Evolutionary conservation across 2,797 vertebrate genomes (phyloP).

Genomic region (Paratrypauchen microcephalus): DNA sequence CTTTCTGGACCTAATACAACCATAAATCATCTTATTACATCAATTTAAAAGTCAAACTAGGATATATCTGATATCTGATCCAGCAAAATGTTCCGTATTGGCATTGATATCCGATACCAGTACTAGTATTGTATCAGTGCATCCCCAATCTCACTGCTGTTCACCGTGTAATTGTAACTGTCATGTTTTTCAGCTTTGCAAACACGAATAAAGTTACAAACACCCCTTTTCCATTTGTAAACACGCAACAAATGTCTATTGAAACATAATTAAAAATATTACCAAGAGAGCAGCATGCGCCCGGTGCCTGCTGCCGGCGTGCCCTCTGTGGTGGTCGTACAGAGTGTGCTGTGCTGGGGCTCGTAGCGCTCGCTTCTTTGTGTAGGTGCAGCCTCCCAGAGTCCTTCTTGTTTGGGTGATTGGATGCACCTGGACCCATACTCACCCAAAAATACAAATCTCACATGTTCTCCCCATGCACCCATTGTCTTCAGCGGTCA

Average conservation of each 20-base stretch:
- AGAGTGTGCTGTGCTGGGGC: neutral
- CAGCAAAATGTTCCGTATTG: too few relatives aligned
- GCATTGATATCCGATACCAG: too few relatives aligned
- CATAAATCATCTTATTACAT: too few relatives aligned
- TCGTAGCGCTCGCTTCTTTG: slow-evolving; percentile 17
- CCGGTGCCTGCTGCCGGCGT: neutral
- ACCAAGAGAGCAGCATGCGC: neutral
- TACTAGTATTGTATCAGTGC: too few relatives aligned
- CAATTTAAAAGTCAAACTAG: too few relatives aligned
- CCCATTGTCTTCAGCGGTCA: neutral
- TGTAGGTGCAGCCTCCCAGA: slow-evolving; percentile 19
- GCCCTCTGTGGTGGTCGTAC: neutral
- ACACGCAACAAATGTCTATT: neutral
- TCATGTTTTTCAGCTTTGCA: neutral
- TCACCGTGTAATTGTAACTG: neutral
- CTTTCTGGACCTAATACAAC: too few relatives aligned
- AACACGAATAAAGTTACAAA: neutral
- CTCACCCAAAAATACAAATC: slow-evolving; percentile 15
- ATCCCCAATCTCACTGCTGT: too few relatives aligned
- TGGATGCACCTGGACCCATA: slow-evolving; percentile 27
- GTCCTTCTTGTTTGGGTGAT: slow-evolving; percentile 17
- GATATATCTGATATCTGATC: too few relatives aligned
- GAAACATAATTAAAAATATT: slow-evolving; percentile 1
- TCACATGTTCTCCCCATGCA: slow-evolving; percentile 1
- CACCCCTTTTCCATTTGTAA: neutral